Evolutionary conservation across 2,797 vertebrate genomes (phyloP).

Genomic region (Hapalemur alaotrensis): DNA sequence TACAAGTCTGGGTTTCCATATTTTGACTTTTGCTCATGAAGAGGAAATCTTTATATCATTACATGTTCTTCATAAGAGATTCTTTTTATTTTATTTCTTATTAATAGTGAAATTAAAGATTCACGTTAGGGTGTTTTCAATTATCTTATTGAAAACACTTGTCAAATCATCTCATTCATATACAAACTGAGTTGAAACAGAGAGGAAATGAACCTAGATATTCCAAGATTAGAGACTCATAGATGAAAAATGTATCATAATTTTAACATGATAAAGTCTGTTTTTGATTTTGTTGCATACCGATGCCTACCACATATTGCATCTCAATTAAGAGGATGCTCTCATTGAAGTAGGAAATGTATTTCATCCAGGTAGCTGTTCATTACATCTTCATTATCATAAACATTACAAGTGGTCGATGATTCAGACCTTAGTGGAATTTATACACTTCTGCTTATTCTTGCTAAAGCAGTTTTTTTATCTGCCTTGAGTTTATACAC

Average conservation of each 20-base stretch:
- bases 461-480: neutral
- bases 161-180: neutral
- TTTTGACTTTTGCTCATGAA: neutral
- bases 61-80: neutral
- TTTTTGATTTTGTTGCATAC: neutral
- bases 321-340: neutral
- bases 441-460: neutral
- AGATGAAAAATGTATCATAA: neutral
- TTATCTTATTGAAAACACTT: neutral
- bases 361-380: neutral
- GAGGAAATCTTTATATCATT: neutral
- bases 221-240: neutral
- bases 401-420: neutral
- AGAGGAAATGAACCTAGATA: neutral
- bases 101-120: slow-evolving; percentile 13
- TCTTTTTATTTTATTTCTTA: neutral
- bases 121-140: neutral
- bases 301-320: neutral
- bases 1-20: neutral
- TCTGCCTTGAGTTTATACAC: neutral
- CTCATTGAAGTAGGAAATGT: neutral
- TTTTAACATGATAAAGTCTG: neutral
- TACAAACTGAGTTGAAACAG: neutral
- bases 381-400: neutral
- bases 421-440: neutral